These are phyloP conservation scores for Elephantulus edwardii DNA, from an alignment of 2,113 vertebrate species.

Conservation along the genomic window DNA sequence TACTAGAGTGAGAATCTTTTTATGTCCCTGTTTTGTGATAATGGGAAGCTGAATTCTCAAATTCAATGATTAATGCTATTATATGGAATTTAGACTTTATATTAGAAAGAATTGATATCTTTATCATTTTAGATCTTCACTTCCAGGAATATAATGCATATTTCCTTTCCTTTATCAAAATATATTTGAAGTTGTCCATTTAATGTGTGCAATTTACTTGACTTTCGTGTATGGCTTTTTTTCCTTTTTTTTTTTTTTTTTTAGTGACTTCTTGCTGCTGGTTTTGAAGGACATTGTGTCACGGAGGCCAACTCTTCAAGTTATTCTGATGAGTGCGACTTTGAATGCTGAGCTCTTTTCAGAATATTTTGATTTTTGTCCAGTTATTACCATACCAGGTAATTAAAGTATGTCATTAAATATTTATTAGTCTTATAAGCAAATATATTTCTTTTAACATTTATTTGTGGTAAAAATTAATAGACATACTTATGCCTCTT, in stretches of 20 bases:
- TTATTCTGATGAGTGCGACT: conserved; percentile 98
- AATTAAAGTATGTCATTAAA: conserved; percentile 22
- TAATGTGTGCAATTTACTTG: conserved; percentile 2
- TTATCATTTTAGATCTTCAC: conserved; percentile 24
- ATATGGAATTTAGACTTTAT: neutral
- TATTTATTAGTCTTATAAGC: conserved; percentile 45
- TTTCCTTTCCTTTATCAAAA: neutral
- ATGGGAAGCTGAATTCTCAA: conserved; percentile 5
- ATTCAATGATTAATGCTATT: neutral
- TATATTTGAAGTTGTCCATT: conserved; percentile 10
- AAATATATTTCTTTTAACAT: conserved; percentile 2
- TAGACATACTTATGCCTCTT: conserved; percentile 6
- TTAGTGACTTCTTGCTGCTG: conserved; percentile 96
- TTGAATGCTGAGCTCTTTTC: conserved; percentile 96
- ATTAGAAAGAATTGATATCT: neutral
- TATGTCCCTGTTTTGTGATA: conserved; percentile 6
- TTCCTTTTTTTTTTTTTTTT: conserved; percentile 69
- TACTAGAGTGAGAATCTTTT: neutral
- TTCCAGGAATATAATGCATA: neutral
- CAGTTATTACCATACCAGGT: conserved; percentile 95
- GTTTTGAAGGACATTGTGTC: conserved; percentile 93
- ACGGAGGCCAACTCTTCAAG: conserved; percentile 91
- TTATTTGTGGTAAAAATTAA: conserved; percentile 23
- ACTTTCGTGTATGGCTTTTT: conserved; percentile 57
- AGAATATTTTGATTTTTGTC: conserved; percentile 92